Evolutionary conservation across 2,888 invertebrate genomes (phyloP).

Genomic region (Calameuta idolon): DNA sequence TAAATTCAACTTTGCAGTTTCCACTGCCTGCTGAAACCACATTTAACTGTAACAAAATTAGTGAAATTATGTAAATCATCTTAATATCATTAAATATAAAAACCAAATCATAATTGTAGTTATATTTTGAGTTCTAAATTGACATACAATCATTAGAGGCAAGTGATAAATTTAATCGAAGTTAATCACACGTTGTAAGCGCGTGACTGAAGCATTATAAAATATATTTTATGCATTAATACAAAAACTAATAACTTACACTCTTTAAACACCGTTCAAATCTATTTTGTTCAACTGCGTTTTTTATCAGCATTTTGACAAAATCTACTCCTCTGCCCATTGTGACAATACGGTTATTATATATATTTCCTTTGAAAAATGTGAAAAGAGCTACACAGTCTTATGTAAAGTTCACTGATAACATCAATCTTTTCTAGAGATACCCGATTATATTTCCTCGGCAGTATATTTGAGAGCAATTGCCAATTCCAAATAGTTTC

Average conservation of each 20-base stretch:
- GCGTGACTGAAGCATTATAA: neutral
- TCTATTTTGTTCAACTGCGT: neutral
- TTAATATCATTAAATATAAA: neutral
- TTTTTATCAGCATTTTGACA: neutral
- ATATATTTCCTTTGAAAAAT: neutral
- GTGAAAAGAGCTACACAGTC: neutral
- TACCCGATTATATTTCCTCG: too few species aligned
- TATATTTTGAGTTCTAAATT: too few species aligned
- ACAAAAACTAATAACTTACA: neutral
- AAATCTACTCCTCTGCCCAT: neutral
- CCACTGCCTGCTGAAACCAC: slow-evolving; percentile 76
- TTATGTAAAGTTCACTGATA: neutral
- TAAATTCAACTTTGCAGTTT: slow-evolving; percentile 80
- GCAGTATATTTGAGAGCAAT: too few species aligned
- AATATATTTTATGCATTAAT: neutral
- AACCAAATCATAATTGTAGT: too few species aligned
- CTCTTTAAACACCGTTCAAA: neutral
- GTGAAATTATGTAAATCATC: neutral
- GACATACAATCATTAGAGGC: neutral
- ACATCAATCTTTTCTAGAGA: too few species aligned
- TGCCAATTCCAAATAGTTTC: too few species aligned
- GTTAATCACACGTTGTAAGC: neutral
- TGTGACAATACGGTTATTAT: neutral
- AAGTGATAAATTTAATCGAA: too few species aligned
- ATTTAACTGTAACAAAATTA: slow-evolving; percentile 59